These are phyloP conservation scores for Arremon aurantiirostris DNA, from an alignment of 2,797 vertebrate species.

Conservation along the genomic window DNA sequence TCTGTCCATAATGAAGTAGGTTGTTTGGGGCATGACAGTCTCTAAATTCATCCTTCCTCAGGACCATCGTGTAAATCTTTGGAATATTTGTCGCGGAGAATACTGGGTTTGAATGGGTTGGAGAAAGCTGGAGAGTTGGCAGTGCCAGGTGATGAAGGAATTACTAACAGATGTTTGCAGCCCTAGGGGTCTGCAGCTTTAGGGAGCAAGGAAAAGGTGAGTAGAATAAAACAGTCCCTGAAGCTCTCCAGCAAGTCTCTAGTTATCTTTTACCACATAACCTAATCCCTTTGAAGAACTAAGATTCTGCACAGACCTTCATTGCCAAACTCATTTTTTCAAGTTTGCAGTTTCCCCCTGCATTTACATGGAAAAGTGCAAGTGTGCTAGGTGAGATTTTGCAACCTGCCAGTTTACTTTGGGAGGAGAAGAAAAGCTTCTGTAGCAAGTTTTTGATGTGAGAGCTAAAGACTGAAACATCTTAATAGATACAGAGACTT, in stretches of 20 bases:
- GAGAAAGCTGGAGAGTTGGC: neutral
- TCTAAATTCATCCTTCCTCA: neutral
- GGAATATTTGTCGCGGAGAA: neutral
- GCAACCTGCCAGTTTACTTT: neutral
- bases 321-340: neutral
- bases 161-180: neutral
- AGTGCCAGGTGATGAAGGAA: neutral
- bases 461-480: neutral
- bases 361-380: accelerated
- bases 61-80: neutral
- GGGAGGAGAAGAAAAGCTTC: neutral
- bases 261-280: neutral
- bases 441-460: neutral
- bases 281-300: neutral
- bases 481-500: neutral
- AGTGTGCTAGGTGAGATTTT: neutral
- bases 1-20: neutral
- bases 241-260: neutral
- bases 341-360: neutral
- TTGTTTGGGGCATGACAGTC: neutral
- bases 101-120: neutral
- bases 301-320: neutral
- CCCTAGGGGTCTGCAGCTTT: neutral
- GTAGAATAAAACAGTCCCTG: neutral
- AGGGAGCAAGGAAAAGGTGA: neutral